Evolutionary conservation across 2,797 vertebrate species (phyloP).

Genomic region (Alca torda): DNA sequence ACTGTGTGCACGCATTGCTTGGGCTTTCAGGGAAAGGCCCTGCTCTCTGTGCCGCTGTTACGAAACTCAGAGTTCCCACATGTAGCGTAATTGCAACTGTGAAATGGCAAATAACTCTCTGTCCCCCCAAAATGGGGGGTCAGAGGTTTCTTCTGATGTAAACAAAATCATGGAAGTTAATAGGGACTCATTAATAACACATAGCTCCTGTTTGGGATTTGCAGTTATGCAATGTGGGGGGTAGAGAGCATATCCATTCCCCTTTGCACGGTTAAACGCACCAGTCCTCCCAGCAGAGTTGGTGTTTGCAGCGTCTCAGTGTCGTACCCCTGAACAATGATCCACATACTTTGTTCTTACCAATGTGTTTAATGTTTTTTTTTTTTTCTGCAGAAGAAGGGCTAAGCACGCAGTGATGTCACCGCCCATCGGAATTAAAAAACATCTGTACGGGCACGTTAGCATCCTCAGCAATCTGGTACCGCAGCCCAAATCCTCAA

Average conservation of each 20-base stretch:
- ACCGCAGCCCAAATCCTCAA: background rate
- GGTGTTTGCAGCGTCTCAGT: background rate
- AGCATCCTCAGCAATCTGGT: background rate
- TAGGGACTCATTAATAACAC: background rate
- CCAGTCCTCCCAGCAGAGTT: background rate
- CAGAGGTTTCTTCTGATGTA: background rate
- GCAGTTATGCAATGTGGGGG: background rate
- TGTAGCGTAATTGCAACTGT: fast-evolving
- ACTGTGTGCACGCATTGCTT: fast-evolving
- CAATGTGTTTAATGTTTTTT: background rate
- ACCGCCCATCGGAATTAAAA: background rate
- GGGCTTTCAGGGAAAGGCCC: background rate
- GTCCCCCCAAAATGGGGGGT: background rate
- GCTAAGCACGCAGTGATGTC: background rate
- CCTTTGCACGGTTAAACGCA: background rate
- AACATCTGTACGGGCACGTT: fast-evolving
- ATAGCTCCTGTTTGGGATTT: background rate
- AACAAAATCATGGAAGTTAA: background rate
- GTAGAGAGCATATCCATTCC: background rate
- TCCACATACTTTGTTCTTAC: background rate
- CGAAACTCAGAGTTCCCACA: background rate
- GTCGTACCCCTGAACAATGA: background rate
- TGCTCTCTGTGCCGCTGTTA: background rate
- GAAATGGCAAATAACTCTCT: background rate
- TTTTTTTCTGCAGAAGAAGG: background rate